phyloP scores from a whole-genome alignment of 1,140 invertebrate genomes.

The Zeugodacus cucurbitae region DNA sequence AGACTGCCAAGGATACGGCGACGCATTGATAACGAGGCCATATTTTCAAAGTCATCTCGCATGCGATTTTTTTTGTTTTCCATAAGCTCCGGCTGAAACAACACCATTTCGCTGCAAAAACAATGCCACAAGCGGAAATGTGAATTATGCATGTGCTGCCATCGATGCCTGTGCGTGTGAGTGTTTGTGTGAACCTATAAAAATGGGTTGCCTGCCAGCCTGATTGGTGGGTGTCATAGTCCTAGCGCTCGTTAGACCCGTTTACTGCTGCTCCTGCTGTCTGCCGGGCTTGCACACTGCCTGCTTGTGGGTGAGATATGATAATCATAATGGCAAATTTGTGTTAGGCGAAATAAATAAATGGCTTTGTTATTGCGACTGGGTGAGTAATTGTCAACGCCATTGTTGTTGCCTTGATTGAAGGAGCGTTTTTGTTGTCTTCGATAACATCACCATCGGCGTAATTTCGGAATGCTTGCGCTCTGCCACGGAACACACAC shows the following conservation, averaged over 20 bases:
- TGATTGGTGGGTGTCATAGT: neutral
- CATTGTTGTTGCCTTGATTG: neutral
- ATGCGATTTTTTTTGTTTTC: neutral
- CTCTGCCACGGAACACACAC: neutral
- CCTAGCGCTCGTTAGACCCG: neutral
- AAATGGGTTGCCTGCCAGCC: neutral
- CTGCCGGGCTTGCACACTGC: neutral
- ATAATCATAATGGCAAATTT: slow-evolving; percentile 37
- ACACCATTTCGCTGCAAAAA: neutral
- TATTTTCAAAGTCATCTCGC: neutral
- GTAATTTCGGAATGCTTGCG: neutral
- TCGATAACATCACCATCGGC: neutral
- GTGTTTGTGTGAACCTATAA: neutral
- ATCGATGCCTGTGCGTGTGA: neutral
- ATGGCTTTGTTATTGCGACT: neutral
- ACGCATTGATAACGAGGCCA: neutral
- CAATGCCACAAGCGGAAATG: neutral
- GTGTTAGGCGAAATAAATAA: slow-evolving; percentile 10
- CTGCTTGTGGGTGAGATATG: neutral
- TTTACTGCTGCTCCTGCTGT: neutral
- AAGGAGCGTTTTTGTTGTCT: neutral
- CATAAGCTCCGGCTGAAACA: neutral
- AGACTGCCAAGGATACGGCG: neutral
- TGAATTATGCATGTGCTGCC: neutral
- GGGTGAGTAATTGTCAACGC: neutral